A percentile compares a stretch with the other conserved stretches of the same genome.
Conservation (phyloP, 2,113 vertebrate species). For the Vulpes vulpes region DNA sequence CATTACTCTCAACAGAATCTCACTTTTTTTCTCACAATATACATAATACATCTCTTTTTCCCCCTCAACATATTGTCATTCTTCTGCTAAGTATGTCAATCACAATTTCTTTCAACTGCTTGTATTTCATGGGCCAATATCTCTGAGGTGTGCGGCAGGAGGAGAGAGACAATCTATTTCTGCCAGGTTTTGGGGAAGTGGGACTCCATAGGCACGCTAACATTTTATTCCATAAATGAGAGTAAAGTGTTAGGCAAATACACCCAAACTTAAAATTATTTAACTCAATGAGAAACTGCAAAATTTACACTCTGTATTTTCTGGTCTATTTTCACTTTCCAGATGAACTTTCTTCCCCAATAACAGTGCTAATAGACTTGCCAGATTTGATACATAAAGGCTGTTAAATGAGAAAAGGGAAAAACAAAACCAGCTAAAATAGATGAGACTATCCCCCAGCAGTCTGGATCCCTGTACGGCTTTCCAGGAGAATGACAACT, state of each 20-base stretch:
- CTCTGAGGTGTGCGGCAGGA: neutral
- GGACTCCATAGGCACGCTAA: accelerated
- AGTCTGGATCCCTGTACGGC: neutral
- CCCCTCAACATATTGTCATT: neutral
- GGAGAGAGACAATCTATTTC: constrained; percentile 29
- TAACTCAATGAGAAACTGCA: neutral
- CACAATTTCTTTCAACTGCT: neutral
- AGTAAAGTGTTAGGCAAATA: neutral
- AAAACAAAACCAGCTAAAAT: constrained; percentile 43
- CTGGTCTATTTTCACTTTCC: constrained; percentile 59
- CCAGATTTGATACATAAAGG: constrained; percentile 78
- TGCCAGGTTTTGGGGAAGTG: neutral
- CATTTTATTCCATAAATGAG: neutral
- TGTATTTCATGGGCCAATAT: neutral
- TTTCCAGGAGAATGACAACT: constrained; percentile 54
- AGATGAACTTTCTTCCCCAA: constrained; percentile 37
- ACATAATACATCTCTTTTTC: neutral
- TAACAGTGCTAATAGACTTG: constrained; percentile 76
- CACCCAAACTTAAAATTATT: neutral
- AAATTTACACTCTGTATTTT: constrained; percentile 61
- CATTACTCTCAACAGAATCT: neutral
- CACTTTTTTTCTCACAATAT: neutral
- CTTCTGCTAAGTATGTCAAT: constrained; percentile 50
- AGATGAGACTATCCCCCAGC: neutral
- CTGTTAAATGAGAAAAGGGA: constrained; percentile 67